Evolutionary conservation across 2,888 invertebrate species (phyloP).

Genomic region (Agriopis aurantiaria): DNA sequence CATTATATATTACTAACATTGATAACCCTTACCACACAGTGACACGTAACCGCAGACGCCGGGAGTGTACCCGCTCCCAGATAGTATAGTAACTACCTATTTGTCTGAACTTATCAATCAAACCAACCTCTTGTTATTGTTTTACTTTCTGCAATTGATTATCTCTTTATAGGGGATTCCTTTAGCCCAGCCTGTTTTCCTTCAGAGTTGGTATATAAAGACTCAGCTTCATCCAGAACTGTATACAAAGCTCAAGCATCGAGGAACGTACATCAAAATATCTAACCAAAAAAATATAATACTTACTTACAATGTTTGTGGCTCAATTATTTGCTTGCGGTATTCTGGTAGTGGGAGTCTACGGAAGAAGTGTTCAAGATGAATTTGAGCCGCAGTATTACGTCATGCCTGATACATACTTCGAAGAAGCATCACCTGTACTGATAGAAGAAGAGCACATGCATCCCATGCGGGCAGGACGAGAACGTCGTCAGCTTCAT

Average conservation of each 20-base stretch:
- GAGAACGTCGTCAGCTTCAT: conserved; percentile 49
- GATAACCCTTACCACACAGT: conserved; percentile 28
- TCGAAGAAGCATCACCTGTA: conserved; percentile 8
- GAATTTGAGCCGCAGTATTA: conserved; percentile 13
- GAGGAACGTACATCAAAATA: not conserved
- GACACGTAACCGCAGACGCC: conserved; percentile 16
- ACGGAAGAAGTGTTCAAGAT: conserved; percentile 16
- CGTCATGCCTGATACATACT: conserved; percentile 4
- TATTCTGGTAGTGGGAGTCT: conserved; percentile 22
- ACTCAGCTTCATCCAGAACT: not conserved
- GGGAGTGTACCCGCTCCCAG: conserved; percentile 27
- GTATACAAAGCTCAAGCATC: conserved; percentile 14
- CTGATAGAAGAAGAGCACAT: conserved; percentile 19
- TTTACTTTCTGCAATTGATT: conserved; percentile 5
- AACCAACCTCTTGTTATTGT: conserved; percentile 20
- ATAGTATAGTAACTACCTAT: conserved; percentile 11
- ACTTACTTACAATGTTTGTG: not conserved
- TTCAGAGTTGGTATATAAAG: conserved; percentile 10
- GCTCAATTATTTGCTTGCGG: conserved; percentile 15
- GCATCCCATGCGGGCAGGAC: conserved; percentile 14
- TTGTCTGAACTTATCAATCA: conserved; percentile 20
- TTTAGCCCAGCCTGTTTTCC: not conserved
- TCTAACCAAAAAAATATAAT: not conserved
- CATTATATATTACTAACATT: not conserved
- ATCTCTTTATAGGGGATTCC: conserved; percentile 24